Evolutionary conservation across 2,113 vertebrate species (phyloP).

Genomic region (Pycnonotus jocosus): DNA sequence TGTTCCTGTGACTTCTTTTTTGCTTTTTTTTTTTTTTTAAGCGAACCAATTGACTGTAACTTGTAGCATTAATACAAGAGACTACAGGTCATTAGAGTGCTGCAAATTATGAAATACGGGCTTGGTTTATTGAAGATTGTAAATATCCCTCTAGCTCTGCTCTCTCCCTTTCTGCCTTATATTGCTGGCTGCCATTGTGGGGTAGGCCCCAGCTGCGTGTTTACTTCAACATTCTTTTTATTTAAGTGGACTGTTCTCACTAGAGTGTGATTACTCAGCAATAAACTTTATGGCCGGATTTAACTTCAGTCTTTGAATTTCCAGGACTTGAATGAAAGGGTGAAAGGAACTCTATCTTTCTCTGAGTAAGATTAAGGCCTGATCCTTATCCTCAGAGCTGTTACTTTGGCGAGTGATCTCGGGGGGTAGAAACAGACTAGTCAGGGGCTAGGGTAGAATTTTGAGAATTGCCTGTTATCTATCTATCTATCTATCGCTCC

Average conservation of each 20-base stretch:
- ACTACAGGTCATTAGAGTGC: constrained; percentile 48
- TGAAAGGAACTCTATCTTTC: constrained; percentile 64
- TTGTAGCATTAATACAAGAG: constrained; percentile 55
- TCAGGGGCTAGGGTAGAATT: background rate
- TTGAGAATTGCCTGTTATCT: background rate
- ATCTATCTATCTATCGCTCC: background rate
- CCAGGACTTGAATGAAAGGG: constrained; percentile 75
- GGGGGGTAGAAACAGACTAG: background rate
- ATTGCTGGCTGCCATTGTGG: constrained; percentile 59
- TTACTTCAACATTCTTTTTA: constrained; percentile 75
- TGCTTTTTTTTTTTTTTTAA: background rate
- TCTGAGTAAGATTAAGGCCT: constrained; percentile 47
- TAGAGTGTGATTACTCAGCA: constrained; percentile 79
- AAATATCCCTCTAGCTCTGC: constrained; percentile 46
- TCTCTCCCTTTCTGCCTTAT: constrained; percentile 4
- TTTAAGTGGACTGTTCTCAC: constrained; percentile 78
- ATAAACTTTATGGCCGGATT: constrained; percentile 86
- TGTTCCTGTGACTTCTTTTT: background rate
- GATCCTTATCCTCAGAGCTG: constrained; percentile 36
- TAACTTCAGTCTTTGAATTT: constrained; percentile 81
- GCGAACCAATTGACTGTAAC: constrained; percentile 51
- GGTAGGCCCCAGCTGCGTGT: constrained; percentile 78
- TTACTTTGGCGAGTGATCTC: background rate
- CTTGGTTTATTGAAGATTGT: constrained; percentile 55
- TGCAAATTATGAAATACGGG: constrained; percentile 60